Evolutionary conservation across 2,888 invertebrate genomes (phyloP), one percentile per base, ranked within the genome.

Genomic region (Antheraea yamamai): DNA sequence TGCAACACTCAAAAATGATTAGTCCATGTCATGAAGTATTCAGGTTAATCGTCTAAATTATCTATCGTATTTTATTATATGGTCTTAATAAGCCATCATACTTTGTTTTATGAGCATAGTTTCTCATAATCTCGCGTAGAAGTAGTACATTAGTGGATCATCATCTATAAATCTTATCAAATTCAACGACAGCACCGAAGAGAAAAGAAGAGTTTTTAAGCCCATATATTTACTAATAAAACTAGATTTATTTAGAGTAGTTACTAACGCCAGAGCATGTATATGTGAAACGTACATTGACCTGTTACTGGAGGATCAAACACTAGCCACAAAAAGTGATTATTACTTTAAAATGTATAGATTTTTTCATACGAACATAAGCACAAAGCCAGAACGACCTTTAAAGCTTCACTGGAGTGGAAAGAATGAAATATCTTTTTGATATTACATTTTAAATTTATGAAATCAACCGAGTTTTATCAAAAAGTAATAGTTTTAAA

Each of bases 331-430:
- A 66, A 66, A 66, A 66, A 66, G 16, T 30, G 26, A 30, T 66
- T 26, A 66, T 66, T 30, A 66, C 64, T 66, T 30, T 30, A 66
- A 66, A 30, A 66, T 66, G 14, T 66, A 66, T 55, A 55, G 55
- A 55, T 61, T 61, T 61, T 66, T 66, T 66, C 8, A 16, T 66
- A 7, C 16, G 30, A 66, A 30, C 30, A 30, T 66, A 66, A 66
- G 64, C 18, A 30, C 26, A 66, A 66, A 66, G 30, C 26, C 26
- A 66, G 26, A 66, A 26, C 64, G 64, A 18, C 30, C 26, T 66
- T 66, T 30, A 30, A 66, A 30, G 26, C 30, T 66, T 66, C 30
- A 66, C 64, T 30, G 64, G 64, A 66, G 26, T 66, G 30, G 64
- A 66, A 61, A 61, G 12, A 61, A 61, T 55, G 20, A 10, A 61